A percentile compares a stretch with the other conserved stretches of the same genome.
These are phyloP conservation scores for Drosophila leonis DNA, from an alignment of 2,888 invertebrate species.

Conservation along the genomic window DNA sequence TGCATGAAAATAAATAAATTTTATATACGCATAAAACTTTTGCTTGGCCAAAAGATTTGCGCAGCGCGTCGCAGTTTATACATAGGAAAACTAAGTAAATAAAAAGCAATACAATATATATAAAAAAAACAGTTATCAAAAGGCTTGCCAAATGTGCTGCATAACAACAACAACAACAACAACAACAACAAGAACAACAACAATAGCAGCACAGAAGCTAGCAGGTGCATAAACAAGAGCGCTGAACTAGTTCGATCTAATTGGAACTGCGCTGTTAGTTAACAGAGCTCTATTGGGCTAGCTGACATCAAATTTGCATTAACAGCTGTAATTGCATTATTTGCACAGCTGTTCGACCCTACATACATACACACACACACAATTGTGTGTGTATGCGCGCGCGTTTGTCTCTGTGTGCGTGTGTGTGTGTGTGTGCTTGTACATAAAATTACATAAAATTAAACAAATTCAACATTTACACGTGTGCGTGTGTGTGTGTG, in stretches of 20 bases:
- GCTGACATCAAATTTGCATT: conserved; percentile 40
- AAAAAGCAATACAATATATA: no score
- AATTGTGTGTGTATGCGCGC: conserved; percentile 1
- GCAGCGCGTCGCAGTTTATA: conserved; percentile 8
- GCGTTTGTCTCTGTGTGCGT: neutral
- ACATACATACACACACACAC: conserved; percentile 10
- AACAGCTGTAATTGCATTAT: conserved; percentile 62
- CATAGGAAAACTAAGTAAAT: neutral
- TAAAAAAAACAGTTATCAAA: neutral
- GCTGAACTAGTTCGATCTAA: conserved; percentile 47
- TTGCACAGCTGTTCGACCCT: conserved; percentile 52
- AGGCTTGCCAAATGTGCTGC: conserved; percentile 24
- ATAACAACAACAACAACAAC: conserved; percentile 31
- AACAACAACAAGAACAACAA: conserved; percentile 9
- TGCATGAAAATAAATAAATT: conserved; percentile 10
- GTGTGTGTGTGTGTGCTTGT: conserved; percentile 12
- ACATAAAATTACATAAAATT: conserved; percentile 56
- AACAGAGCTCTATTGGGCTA: conserved; percentile 39
- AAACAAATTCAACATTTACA: conserved; percentile 26
- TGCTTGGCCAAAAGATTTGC: no score
- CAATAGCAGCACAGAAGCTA: conserved; percentile 27
- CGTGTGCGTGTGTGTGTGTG: neutral
- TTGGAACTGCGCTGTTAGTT: conserved; percentile 49
- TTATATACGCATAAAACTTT: conserved; percentile 19
- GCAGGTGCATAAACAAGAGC: conserved; percentile 55